Conservation (phyloP, 2,797 vertebrate genomes). For the Glossophaga mutica region DNA sequence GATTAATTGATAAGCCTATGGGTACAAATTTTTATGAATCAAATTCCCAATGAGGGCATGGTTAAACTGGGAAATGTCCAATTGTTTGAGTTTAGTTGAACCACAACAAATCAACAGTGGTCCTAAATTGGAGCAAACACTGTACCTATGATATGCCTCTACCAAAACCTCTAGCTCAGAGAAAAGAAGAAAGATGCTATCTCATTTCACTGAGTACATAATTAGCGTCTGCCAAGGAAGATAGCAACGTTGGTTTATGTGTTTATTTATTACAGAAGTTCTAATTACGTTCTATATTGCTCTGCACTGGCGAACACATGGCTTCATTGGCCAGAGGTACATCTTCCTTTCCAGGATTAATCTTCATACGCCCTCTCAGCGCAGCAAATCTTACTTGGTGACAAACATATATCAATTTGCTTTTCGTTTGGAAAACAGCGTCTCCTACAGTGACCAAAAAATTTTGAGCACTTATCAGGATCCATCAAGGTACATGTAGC, state of each 20-base stretch:
- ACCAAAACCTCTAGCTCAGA: neutral
- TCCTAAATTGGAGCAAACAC: neutral
- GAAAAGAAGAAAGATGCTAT: neutral
- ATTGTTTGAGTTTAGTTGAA: neutral
- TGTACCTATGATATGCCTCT: neutral
- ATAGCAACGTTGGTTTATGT: neutral
- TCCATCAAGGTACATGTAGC: constrained; percentile 21
- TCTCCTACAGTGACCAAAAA: constrained; percentile 11
- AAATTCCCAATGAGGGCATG: neutral
- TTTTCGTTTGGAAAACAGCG: neutral
- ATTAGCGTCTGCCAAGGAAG: neutral
- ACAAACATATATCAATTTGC: constrained; percentile 41
- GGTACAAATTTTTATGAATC: neutral
- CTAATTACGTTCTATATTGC: neutral
- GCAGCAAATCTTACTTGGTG: constrained; percentile 50
- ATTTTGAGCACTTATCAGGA: neutral
- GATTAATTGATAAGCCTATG: neutral
- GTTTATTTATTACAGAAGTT: constrained; percentile 38
- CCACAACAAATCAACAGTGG: neutral
- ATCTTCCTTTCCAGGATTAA: neutral
- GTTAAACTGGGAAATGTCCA: neutral
- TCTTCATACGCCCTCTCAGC: neutral
- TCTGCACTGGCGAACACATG: neutral
- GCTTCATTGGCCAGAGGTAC: neutral
- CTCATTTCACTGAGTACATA: neutral